Base-by-base conservation (phyloP, 2,113 vertebrate species). In the Zeus faber region DNA sequence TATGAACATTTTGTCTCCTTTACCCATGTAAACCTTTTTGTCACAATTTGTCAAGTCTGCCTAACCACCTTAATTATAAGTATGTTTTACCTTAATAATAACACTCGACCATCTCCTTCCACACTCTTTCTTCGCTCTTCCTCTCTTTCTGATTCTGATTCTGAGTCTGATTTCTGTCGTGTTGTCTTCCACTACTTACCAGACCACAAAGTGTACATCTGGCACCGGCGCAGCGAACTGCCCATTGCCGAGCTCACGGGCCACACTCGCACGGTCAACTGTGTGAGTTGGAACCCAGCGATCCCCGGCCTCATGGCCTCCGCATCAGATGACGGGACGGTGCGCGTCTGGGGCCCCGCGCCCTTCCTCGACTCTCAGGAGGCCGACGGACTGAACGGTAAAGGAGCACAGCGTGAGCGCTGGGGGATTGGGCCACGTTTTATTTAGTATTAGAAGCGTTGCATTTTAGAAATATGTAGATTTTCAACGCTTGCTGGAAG, bases 161-260 rank as follows among this genome's bases (percentile, higher is more conserved):
- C n/a, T n/a, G n/a, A n/a, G n/a, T n/a, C n/a, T n/a, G n/a, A n/a
- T n/a, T n/a, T n/a, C n/a, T n/a, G n/a, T n/a, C n/a, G n/a, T 47
- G 3, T 52, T n/a, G 8, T 21, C n/a, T 31, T 44, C 18, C 46
- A 24, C 13, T 24, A 17, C 11, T 16, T 50, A 8, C 20, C 68
- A 99, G 97, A 99, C 91, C 97, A 99, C 80, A 99, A 99, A 79
- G 96, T 99, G 58, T 99, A 99, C 85, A 97, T 99, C 84, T 99
- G 97, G 97, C 97, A 99, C 89, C 90, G 94, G 70, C 94, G 95
- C 23, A 95, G 96, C 0, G 97, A 99, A 81, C 91, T 98, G 79
- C 96, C 97, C 4, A 97, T 99, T 27, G 95, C 96, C 1, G 97
- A 98, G 89, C 91, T 99, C 77, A 98, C 95, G 0, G 97, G 97